Evolutionary conservation across 2,888 invertebrate genomes (phyloP).

Genomic region (Sarcophaga carnaria): DNA sequence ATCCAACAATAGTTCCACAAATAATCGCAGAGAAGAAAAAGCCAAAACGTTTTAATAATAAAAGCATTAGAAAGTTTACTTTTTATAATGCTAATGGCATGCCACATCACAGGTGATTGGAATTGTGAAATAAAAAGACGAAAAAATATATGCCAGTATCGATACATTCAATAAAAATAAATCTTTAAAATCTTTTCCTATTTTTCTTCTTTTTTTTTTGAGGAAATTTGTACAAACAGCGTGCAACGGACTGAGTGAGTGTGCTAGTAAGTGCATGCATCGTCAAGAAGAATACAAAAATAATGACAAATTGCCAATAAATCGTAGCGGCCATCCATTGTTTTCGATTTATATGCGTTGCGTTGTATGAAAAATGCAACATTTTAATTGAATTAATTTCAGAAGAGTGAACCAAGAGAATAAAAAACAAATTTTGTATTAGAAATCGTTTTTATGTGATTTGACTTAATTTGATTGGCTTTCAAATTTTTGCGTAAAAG

Average conservation of each 20-base stretch:
- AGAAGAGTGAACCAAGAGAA: constrained; percentile 21
- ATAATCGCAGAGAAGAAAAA: not conserved
- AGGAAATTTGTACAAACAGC: not conserved
- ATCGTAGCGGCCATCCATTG: constrained; percentile 48
- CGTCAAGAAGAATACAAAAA: constrained; percentile 29
- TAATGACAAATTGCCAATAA: constrained; percentile 68
- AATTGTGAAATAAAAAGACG: not conserved
- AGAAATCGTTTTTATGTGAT: constrained; percentile 52
- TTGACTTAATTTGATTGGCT: constrained; percentile 52
- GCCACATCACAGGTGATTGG: constrained; percentile 57
- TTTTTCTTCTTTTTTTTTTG: not conserved
- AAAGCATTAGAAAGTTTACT: constrained; percentile 64
- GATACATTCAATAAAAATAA: constrained; percentile 26
- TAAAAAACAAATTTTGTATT: constrained; percentile 42
- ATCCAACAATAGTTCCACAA: constrained; percentile 30
- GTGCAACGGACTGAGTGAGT: too few relatives aligned
- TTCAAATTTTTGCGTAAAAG: not conserved
- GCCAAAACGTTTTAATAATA: constrained; percentile 51
- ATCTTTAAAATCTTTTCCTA: constrained; percentile 8
- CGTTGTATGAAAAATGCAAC: constrained; percentile 25
- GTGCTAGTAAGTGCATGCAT: not conserved
- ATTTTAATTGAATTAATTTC: constrained; percentile 67
- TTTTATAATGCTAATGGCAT: constrained; percentile 66
- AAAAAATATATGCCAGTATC: constrained; percentile 19
- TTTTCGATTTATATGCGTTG: constrained; percentile 40